Conservation (phyloP, 2,888 invertebrate species). For the Ametastegia equiseti region DNA sequence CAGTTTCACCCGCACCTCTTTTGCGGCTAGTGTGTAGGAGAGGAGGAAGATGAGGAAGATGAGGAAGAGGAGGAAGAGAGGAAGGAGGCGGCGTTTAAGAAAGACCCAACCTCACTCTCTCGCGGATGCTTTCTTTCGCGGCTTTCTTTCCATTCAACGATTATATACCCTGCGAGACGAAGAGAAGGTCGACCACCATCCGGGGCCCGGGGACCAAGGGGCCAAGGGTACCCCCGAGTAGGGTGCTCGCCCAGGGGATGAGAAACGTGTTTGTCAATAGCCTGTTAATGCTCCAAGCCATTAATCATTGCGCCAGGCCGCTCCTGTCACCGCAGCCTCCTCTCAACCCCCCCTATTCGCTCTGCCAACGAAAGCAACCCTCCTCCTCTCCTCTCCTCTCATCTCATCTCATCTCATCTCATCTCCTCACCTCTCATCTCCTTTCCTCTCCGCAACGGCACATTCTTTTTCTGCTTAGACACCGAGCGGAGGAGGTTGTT, state of each 20-base stretch:
- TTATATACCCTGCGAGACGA: constrained; percentile 52
- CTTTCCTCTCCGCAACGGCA: constrained; percentile 46
- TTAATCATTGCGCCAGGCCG: constrained; percentile 75
- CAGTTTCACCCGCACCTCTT: constrained; percentile 29
- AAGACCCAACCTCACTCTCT: constrained; percentile 62
- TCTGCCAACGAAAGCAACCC: constrained; percentile 60
- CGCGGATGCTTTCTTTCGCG: constrained; percentile 60
- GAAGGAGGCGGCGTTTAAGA: constrained; percentile 61
- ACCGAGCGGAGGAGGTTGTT: constrained; percentile 16
- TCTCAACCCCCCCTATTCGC: background rate
- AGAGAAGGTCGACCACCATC: constrained; percentile 51
- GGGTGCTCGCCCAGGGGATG: constrained; percentile 56
- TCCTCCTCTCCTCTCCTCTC: constrained; percentile 55
- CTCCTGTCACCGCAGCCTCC: constrained; percentile 69
- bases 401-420: constrained; percentile 45
- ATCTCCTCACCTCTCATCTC: constrained; percentile 46
- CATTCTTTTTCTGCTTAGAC: constrained; percentile 42
- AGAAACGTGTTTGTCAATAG: constrained; percentile 76
- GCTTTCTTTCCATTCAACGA: constrained; percentile 65
- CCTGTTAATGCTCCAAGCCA: constrained; percentile 76
- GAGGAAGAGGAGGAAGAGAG: no score
- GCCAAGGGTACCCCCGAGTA: constrained; percentile 23
- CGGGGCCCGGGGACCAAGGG: constrained; percentile 48
- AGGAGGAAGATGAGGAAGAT: no score
- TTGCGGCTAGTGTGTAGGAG: background rate